Evolutionary conservation across 2,888 invertebrate species (phyloP), one percentile per base, ranked within the genome.

Genomic region (Stramonita haemastoma): DNA sequence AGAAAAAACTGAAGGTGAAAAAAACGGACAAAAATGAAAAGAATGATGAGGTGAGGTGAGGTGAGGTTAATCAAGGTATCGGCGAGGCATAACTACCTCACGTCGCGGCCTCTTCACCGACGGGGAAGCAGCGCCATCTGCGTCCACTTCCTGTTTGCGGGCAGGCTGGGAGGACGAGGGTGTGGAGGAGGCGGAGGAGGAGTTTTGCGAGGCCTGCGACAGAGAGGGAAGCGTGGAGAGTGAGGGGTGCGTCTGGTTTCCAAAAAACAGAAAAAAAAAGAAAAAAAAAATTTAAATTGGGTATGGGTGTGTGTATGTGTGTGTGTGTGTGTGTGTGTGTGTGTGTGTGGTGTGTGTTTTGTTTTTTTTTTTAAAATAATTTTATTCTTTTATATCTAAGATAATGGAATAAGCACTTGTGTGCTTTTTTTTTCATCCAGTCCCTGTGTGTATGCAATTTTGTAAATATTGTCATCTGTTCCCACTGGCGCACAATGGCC

Each of bases 11-110:
- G 8, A 46, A 46, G 46, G 13, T 66, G 66, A 26, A 34, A 34
- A 60, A 32, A 79, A 79, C 17, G 6, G 32, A 15, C 11, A 60
- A 15, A 79, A 79, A 15, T 8, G 34, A 15, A 83, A 83, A 22
- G n/a, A n/a, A 22, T 73, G 73, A 29, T 66, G 46, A 29, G 22
- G n/a, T 84, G 56, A 15, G 84, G n/a, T 34, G 84, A n/a, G 29
- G 56, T 13, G 84, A 57, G 56, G 26, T 73, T 86, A 94, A 91
- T 94, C 94, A 88, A 93, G 91, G 90, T 93, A 94, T 91, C 93
- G 92, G 73, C 92, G 92, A 88, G 95, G 94, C 66, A 91, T 92
- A 90, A 94, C 93, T 94, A 95, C 94, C 94, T 95, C 95, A 90
- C 94, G 92, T 89, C 92, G 93, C 6, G 94, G 93, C 26, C 94